A percentile compares a stretch with the other conserved stretches of the same genome.
These are phyloP conservation scores for Cheumatopsyche charites DNA, from an alignment of 1,140 invertebrate genomes.

Conservation along the genomic window DNA sequence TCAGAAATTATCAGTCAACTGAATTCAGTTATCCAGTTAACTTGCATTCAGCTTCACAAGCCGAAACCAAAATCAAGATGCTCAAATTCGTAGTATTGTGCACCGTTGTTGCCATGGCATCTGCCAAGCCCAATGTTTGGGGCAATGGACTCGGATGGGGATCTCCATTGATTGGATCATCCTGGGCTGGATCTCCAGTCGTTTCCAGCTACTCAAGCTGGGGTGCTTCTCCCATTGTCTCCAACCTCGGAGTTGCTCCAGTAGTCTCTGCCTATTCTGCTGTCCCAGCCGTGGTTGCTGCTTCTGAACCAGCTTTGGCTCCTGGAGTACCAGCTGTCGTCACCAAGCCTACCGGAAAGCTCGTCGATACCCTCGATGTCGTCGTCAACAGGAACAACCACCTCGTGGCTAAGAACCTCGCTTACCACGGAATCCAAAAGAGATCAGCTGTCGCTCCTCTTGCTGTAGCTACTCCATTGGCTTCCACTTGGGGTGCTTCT, in stretches of 20 bases:
- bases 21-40: slow-evolving; percentile 52
- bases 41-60: slow-evolving; percentile 46
- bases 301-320: slow-evolving; percentile 48
- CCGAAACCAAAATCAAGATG: slow-evolving; percentile 60
- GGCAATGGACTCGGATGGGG: slow-evolving; percentile 11
- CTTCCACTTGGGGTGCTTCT: background rate
- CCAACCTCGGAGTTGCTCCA: slow-evolving; percentile 48
- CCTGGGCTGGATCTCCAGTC: slow-evolving; percentile 44
- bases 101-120: slow-evolving; percentile 45
- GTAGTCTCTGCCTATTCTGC: slow-evolving; percentile 40
- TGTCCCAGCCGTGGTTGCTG: slow-evolving; percentile 16
- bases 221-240: slow-evolving; percentile 40
- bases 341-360: slow-evolving; percentile 51
- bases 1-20: slow-evolving; percentile 52
- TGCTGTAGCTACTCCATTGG: slow-evolving; percentile 33
- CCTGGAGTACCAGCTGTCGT: slow-evolving; percentile 49
- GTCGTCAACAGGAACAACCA: slow-evolving; percentile 59
- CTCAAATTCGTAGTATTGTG: slow-evolving; percentile 59
- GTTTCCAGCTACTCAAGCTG: slow-evolving; percentile 26
- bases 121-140: slow-evolving; percentile 43
- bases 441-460: slow-evolving; percentile 47
- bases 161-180: slow-evolving; percentile 35
- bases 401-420: slow-evolving; percentile 52
- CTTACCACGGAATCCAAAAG: slow-evolving; percentile 50
- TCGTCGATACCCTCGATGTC: slow-evolving; percentile 56